Percentiles rank a stretch among this genome's conserved stretches.
Conservation (phyloP, 92 coral and sea anemone species). For the Paramuricea clavata region DNA sequence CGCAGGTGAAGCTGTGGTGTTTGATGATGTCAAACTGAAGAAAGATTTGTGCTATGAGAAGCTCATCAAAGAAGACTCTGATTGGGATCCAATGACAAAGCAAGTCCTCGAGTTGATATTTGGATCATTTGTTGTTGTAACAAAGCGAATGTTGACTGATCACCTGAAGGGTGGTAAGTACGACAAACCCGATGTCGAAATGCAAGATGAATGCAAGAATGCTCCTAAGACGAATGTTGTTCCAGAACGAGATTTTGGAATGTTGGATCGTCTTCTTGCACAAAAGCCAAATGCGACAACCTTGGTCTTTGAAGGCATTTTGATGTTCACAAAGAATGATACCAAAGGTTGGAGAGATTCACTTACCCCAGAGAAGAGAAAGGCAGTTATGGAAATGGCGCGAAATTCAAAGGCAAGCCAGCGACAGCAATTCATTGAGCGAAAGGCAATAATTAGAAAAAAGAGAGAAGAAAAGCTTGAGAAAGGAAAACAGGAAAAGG, state of each 20-base stretch:
- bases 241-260: conserved; percentile 43
- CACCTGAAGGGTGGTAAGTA: conserved; percentile 53
- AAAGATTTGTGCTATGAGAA: conserved; percentile 30
- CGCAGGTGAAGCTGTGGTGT: too few relatives aligned
- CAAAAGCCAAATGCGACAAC: conserved; percentile 49
- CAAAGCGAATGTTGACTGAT: conserved; percentile 45
- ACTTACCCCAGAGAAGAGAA: conserved; percentile 23
- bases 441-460: conserved; percentile 32
- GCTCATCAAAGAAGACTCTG: conserved; percentile 21
- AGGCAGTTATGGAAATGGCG: conserved; percentile 24
- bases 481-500: too few relatives aligned
- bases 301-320: too few relatives aligned
- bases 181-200: conserved; percentile 27
- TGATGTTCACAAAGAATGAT: too few relatives aligned
- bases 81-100: too few relatives aligned
- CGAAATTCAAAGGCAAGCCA: conserved; percentile 28
- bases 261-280: conserved; percentile 28
- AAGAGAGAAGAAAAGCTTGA: conserved; percentile 40
- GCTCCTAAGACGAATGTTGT: too few relatives aligned
- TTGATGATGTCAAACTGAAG: conserved; percentile 18
- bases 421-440: too few relatives aligned
- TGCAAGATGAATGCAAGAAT: conserved; percentile 9
- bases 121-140: conserved; percentile 55
- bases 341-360: conserved; percentile 43
- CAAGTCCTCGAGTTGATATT: conserved; percentile 48